Evolutionary conservation across 2,113 vertebrate species (phyloP).

Genomic region (Epinephelus fuscoguttatus): DNA sequence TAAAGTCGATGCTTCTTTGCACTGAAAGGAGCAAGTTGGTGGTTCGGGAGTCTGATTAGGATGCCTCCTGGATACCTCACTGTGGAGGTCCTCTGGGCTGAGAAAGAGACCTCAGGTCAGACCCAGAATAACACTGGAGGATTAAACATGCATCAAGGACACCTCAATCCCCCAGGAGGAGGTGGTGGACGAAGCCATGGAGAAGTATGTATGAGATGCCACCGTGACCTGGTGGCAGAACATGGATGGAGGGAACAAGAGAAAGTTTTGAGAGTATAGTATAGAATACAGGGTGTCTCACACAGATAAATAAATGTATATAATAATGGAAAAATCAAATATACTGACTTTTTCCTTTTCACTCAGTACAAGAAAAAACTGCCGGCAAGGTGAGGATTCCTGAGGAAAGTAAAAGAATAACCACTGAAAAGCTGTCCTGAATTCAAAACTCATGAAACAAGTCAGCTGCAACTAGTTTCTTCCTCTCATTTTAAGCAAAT

Average conservation of each 20-base stretch:
- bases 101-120: not conserved
- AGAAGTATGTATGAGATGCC: not conserved
- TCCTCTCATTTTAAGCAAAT: not conserved
- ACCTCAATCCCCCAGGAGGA: not conserved
- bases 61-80: not conserved
- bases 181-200: not conserved
- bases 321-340: too few relatives aligned
- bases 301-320: too few relatives aligned
- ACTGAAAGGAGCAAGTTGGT: not conserved
- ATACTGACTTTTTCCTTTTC: too few relatives aligned
- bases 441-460: too few relatives aligned
- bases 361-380: too few relatives aligned
- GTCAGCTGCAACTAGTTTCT: too few relatives aligned
- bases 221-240: not conserved
- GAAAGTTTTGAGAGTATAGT: too few relatives aligned
- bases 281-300: not conserved
- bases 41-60: not conserved
- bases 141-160: too few relatives aligned
- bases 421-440: too few relatives aligned
- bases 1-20: too few relatives aligned
- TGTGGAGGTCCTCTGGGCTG: too few relatives aligned
- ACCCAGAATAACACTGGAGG: not conserved
- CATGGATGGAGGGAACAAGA: not conserved
- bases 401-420: not conserved
- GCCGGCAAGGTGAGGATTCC: too few relatives aligned